These are phyloP conservation scores for Bombylius discolor DNA, from an alignment of 2,888 invertebrate genomes.

Conservation along the genomic window DNA sequence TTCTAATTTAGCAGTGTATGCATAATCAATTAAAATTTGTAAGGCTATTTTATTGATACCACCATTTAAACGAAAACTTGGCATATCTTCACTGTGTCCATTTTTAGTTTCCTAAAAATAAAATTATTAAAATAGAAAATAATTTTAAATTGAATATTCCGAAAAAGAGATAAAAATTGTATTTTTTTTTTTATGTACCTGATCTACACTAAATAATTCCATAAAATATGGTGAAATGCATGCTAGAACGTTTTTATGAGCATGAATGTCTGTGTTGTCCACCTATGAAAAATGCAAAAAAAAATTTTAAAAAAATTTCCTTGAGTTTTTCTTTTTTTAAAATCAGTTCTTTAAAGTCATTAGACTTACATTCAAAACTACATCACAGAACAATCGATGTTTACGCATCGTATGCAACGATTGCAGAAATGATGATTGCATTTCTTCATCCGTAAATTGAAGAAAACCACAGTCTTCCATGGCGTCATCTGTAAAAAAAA, in stretches of 20 bases:
- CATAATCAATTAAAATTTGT: constrained; percentile 65
- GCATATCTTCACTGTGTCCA: constrained; percentile 31
- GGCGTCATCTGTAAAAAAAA: constrained; percentile 15
- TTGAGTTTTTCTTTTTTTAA: not conserved
- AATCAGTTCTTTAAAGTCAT: not conserved
- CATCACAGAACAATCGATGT: constrained; percentile 77
- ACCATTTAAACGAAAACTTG: constrained; percentile 46
- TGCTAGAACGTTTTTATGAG: constrained; percentile 68
- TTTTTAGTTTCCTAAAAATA: constrained; percentile 21
- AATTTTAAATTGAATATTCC: not conserved
- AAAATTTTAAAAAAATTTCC: no score
- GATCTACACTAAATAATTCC: constrained; percentile 52
- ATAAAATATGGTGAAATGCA: constrained; percentile 66
- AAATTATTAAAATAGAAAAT: not conserved
- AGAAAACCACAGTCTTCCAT: constrained; percentile 30
- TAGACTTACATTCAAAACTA: constrained; percentile 58
- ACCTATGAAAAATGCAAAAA: constrained; percentile 35
- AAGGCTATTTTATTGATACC: constrained; percentile 54
- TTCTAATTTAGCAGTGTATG: constrained; percentile 59
- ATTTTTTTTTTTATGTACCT: constrained; percentile 26
- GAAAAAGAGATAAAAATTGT: not conserved
- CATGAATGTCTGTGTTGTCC: constrained; percentile 56
- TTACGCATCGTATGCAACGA: constrained; percentile 68
- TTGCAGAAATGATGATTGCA: constrained; percentile 47
- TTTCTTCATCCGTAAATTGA: constrained; percentile 43